Conservation (phyloP, 2,888 invertebrate species). For the Pollenia amentaria region DNA sequence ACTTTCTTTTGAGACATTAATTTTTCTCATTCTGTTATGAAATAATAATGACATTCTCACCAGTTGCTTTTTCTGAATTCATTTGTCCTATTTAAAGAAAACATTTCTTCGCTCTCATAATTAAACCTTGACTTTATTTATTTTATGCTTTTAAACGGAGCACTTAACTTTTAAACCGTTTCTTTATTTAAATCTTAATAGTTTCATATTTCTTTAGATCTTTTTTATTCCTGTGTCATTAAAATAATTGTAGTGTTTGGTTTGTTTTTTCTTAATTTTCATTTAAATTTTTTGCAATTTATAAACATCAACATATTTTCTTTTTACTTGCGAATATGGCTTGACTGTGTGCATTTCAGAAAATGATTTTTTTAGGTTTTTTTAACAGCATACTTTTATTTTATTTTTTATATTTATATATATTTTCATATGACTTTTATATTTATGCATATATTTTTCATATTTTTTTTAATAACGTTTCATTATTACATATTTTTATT, state of each 20-base stretch:
- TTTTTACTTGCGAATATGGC: background rate
- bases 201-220: constrained; percentile 33
- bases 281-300: constrained; percentile 1
- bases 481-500: constrained; percentile 1
- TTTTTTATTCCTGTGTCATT: constrained; percentile 33
- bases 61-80: background rate
- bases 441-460: constrained; percentile 33
- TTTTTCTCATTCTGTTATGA: no score
- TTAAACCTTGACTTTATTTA: constrained; percentile 30
- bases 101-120: background rate
- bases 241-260: constrained; percentile 21
- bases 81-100: background rate
- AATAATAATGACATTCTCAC: no score
- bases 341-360: constrained; percentile 42
- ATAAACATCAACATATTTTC: background rate
- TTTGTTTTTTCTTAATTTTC: constrained; percentile 8
- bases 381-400: constrained; percentile 2
- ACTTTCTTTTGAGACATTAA: no score
- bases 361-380: constrained; percentile 11
- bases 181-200: constrained; percentile 32
- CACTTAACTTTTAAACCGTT: constrained; percentile 45
- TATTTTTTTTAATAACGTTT: constrained; percentile 35
- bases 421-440: constrained; percentile 8
- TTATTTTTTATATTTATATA: constrained; percentile 6
- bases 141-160: constrained; percentile 27